Base-by-base conservation (phyloP, 2,888 invertebrate species). In the Trissolcus japonicus region DNA sequence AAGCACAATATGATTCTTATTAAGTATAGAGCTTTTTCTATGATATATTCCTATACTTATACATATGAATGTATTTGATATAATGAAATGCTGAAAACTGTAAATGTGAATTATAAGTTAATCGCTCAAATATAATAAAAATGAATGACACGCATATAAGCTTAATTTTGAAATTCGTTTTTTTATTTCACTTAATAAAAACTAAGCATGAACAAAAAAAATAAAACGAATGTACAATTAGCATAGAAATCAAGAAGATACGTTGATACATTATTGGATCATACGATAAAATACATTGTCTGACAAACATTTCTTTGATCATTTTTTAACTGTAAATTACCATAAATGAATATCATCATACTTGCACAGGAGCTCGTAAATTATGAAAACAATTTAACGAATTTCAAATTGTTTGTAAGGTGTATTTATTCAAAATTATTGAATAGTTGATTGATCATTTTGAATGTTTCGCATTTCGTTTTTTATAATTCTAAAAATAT, bases 61-160 rank as follows among this genome's bases (percentile, higher is more conserved):
- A 66, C 66, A 50, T 57, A 66, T 65, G 51, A 68, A 71, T 71
- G 43, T 62, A 54, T 62, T 56, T 71, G 62, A 62, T 62, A 46
- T 16, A 17, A 68, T 50, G 29, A 46, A 16, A 14, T 46, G 46
- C 16, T 46, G 46, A 11, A 35, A 35, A 35, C 14, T 46, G n/a
- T 46, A 46, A 46, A 16, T 46, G 46, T 46, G 7, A 46, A 46
- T 14, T 46, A 46, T 16, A 16, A 16, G 4, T 9, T 16, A 14
- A 14, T 46, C 46, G n/a, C n/a, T 46, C 46, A 46, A 14, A 7
- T 53, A 61, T 71, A 69, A 63, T 63, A 63, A 72, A 65, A 63
- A 63, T 65, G 51, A 63, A 53, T 72, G 63, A 72, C 72, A 59
- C 13, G 55, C 59, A 65, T 65, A 43, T 19, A 16, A 56, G 43